Conservation (phyloP, 1,140 invertebrate species). For the Homalodisca vitripennis region DNA sequence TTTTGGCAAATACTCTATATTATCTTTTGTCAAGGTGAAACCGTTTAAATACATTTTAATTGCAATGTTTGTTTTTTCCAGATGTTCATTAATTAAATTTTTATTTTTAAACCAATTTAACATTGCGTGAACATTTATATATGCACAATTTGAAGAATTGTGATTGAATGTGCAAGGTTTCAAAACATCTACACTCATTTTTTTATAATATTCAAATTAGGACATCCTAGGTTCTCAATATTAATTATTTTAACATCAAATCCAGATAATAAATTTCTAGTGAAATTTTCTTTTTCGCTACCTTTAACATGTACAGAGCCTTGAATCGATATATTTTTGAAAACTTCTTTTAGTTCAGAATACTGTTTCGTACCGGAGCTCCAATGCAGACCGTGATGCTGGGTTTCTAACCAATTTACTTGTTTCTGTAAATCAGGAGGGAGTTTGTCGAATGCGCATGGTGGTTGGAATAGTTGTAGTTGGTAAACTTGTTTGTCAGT, state of each 20-base stretch:
- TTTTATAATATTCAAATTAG: neutral
- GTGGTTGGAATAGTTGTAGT: slow-evolving; percentile 4
- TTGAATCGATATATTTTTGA: neutral
- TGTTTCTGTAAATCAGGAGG: neutral
- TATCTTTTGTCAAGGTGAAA: neutral
- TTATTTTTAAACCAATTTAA: neutral
- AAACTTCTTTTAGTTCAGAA: neutral
- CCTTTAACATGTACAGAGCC: neutral
- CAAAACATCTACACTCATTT: neutral
- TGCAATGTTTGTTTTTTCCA: neutral
- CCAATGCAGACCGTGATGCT: slow-evolving; percentile 1
- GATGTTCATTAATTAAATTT: neutral
- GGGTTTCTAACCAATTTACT: neutral
- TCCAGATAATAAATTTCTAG: neutral
- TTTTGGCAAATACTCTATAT: neutral
- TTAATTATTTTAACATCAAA: slow-evolving; percentile 2
- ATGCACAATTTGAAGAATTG: neutral
- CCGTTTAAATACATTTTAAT: neutral
- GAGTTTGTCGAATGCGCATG: neutral
- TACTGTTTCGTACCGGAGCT: no score
- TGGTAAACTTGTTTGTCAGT: slow-evolving; percentile 1
- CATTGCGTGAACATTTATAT: no score
- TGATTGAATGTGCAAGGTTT: neutral
- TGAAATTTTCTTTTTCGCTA: neutral
- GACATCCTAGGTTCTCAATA: neutral